Evolutionary conservation across 2,113 vertebrate species (phyloP).

Genomic region (Ascaphus truei): DNA sequence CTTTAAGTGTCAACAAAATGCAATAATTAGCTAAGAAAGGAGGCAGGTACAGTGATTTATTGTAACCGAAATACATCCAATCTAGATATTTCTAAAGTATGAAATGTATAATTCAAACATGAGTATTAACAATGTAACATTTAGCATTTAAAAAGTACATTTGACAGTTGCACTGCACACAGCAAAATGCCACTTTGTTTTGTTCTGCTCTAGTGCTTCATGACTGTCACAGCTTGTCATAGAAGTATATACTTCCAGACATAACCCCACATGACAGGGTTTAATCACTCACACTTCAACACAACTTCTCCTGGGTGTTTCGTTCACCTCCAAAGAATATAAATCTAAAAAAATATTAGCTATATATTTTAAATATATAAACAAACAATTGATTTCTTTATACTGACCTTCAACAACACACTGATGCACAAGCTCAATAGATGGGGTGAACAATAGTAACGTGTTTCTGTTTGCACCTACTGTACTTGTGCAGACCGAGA

Average conservation of each 20-base stretch:
- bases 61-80: constrained; percentile 6
- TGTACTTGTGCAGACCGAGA: too few relatives aligned
- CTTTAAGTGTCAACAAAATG: constrained; percentile 29
- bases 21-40: constrained; percentile 17
- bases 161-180: constrained; percentile 55
- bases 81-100: constrained; percentile 17
- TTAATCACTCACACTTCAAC: constrained; percentile 58
- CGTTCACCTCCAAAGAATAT: constrained; percentile 48
- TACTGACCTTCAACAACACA: too few relatives aligned
- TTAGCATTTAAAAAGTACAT: constrained; percentile 50
- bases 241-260: constrained; percentile 50
- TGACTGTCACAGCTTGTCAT: constrained; percentile 68
- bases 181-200: constrained; percentile 60
- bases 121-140: constrained; percentile 26
- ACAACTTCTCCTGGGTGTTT: constrained; percentile 49
- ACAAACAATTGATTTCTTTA: too few relatives aligned
- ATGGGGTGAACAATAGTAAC: too few relatives aligned
- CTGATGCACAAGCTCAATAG: too few relatives aligned
- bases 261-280: constrained; percentile 60
- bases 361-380: too few relatives aligned
- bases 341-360: too few relatives aligned
- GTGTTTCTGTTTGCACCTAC: too few relatives aligned
- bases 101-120: not conserved
- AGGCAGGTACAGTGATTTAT: constrained; percentile 17
- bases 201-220: constrained; percentile 64